A percentile compares a stretch with the other conserved stretches of the same genome.
Conservation (phyloP, 2,888 invertebrate genomes). For the Sminthurinus aureus region DNA sequence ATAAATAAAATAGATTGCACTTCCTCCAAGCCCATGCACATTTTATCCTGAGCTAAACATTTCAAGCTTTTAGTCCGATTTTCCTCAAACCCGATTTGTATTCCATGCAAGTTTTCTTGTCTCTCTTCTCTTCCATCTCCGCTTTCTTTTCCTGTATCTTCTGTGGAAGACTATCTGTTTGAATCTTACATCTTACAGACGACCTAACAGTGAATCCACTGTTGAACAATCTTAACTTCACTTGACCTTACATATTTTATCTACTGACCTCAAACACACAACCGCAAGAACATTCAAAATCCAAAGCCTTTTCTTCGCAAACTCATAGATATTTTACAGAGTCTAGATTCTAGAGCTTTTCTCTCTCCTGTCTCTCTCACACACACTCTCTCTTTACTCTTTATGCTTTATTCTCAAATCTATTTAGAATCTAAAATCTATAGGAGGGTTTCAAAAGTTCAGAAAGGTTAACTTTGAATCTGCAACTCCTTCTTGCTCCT, state of each 20-base stretch:
- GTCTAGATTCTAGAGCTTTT: not conserved
- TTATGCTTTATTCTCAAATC: not conserved
- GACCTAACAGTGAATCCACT: too few species aligned
- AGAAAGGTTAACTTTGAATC: too few species aligned
- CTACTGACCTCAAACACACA: constrained; percentile 9
- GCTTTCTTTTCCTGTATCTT: not conserved
- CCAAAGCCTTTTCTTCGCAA: not conserved
- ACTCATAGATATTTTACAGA: not conserved
- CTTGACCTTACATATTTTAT: constrained; percentile 25
- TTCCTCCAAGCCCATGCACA: constrained; percentile 30
- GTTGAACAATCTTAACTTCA: constrained; percentile 8
- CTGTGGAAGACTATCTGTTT: too few species aligned
- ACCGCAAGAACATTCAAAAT: not conserved
- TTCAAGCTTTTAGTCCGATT: constrained; percentile 40
- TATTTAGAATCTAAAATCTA: too few species aligned
- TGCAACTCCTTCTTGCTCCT: too few species aligned
- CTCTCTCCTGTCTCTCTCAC: not conserved
- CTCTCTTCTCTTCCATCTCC: constrained; percentile 1
- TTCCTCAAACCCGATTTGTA: not conserved
- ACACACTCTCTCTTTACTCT: not conserved
- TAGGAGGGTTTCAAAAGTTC: too few species aligned
- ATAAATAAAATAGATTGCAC: constrained; percentile 43
- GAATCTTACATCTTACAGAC: too few species aligned
- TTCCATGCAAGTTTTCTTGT: not conserved
- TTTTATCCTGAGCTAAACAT: constrained; percentile 38